Evolutionary conservation across 2,797 vertebrate species (phyloP).

Genomic region (Cyclura pinguis): DNA sequence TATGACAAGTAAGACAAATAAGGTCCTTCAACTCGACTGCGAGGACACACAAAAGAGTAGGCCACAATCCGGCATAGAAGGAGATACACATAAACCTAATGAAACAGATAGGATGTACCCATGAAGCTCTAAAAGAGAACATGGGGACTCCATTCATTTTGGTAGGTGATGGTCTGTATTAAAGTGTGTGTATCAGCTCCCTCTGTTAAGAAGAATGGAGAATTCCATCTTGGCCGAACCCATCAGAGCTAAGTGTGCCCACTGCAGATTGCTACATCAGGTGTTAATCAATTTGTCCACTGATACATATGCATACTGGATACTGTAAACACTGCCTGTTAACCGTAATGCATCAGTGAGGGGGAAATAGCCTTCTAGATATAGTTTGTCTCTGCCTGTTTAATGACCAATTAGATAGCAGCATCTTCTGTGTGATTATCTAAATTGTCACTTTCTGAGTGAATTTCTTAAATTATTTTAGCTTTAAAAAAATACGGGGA

Average conservation of each 20-base stretch:
- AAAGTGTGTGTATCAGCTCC: background rate
- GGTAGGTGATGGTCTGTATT: background rate
- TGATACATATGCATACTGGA: conserved; percentile 51
- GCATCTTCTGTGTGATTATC: conserved; percentile 64
- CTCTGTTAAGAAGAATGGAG: background rate
- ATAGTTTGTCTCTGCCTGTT: conserved; percentile 67
- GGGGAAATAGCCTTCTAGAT: conserved; percentile 59
- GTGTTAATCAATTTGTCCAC: conserved; percentile 62
- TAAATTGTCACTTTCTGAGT: conserved; percentile 68
- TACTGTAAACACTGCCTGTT: conserved; percentile 44
- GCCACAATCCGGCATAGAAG: background rate
- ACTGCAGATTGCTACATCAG: background rate
- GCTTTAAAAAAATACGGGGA: conserved; percentile 82
- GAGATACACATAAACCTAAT: background rate
- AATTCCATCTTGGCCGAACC: background rate
- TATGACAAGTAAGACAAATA: background rate
- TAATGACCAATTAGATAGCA: conserved; percentile 68
- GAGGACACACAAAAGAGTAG: background rate
- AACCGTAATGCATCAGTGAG: conserved; percentile 61
- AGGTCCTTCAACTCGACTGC: background rate
- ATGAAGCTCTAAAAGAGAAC: background rate
- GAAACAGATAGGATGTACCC: background rate
- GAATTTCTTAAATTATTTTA: conserved; percentile 87
- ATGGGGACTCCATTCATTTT: conserved; percentile 49
- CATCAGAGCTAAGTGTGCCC: conserved; percentile 10